phyloP scores from a whole-genome alignment of 2,113 vertebrate genomes.

The Panurus biarmicus region DNA sequence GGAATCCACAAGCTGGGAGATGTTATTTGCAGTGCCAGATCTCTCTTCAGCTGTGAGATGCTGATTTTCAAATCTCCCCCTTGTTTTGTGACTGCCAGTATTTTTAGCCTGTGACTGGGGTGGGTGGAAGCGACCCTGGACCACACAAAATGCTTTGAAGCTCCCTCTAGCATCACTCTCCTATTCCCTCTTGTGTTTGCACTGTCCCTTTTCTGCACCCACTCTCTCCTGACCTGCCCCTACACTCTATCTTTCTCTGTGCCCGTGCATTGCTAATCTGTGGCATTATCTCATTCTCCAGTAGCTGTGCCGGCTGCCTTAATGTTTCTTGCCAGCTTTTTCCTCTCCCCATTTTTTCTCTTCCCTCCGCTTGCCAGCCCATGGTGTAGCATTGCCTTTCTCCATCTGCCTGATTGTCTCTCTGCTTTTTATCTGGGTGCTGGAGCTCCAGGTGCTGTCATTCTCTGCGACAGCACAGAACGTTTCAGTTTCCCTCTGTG shows the following conservation, averaged over 20 bases:
- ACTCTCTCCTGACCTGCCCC: neutral
- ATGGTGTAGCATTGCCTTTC: constrained; percentile 30
- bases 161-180: neutral
- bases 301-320: neutral
- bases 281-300: constrained; percentile 27
- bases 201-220: neutral
- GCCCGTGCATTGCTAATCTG: constrained; percentile 19
- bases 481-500: constrained; percentile 36
- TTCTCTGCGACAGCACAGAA: constrained; percentile 32
- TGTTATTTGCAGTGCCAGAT: neutral
- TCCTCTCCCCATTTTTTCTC: neutral
- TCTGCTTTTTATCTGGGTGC: constrained; percentile 25
- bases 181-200: neutral
- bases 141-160: neutral
- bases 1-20: neutral
- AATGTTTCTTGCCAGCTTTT: constrained; percentile 11
- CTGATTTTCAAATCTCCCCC: neutral
- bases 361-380: neutral
- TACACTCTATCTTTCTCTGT: neutral
- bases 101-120: neutral
- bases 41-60: neutral
- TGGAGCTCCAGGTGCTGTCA: constrained; percentile 54
- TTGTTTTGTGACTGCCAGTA: neutral
- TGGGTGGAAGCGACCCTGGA: neutral
- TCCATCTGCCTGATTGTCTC: constrained; percentile 46